Evolutionary conservation across 2,797 vertebrate species (phyloP).

Genomic region (Lindbergichthys nudifrons): DNA sequence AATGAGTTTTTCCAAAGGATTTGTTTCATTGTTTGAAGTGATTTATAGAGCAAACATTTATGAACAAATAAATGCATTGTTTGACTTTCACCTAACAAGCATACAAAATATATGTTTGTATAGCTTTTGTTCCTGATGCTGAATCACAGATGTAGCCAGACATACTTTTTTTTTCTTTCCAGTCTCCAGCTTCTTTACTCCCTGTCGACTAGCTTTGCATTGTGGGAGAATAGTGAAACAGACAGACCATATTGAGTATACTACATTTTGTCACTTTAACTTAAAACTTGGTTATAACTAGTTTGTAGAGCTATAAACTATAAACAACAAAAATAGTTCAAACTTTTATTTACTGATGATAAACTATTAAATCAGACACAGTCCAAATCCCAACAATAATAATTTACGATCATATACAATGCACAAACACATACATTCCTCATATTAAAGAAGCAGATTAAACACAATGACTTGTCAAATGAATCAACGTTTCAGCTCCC

Average conservation of each 20-base stretch:
- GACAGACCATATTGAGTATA: not conserved
- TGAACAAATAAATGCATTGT: no score
- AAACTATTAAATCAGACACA: not conserved
- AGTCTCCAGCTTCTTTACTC: no score
- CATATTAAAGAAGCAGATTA: not conserved
- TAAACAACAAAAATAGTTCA: no score
- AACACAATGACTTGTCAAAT: no score
- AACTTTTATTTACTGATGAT: no score
- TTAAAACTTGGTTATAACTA: not conserved
- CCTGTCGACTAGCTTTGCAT: not conserved
- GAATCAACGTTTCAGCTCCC: not conserved
- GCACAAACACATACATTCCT: not conserved
- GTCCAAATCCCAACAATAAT: not conserved
- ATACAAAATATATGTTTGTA: no score
- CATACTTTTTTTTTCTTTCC: no score
- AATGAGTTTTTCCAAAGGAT: not conserved
- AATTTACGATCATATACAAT: not conserved
- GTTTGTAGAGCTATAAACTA: conserved; percentile 1
- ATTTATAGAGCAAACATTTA: not conserved
- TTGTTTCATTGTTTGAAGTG: not conserved
- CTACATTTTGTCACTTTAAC: not conserved
- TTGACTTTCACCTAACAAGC: no score
- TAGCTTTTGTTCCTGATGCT: no score
- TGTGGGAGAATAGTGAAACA: not conserved
- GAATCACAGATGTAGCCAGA: no score